Base-by-base conservation (phyloP, 2,888 invertebrate genomes). In the Hirtodrosophila duncani region DNA sequence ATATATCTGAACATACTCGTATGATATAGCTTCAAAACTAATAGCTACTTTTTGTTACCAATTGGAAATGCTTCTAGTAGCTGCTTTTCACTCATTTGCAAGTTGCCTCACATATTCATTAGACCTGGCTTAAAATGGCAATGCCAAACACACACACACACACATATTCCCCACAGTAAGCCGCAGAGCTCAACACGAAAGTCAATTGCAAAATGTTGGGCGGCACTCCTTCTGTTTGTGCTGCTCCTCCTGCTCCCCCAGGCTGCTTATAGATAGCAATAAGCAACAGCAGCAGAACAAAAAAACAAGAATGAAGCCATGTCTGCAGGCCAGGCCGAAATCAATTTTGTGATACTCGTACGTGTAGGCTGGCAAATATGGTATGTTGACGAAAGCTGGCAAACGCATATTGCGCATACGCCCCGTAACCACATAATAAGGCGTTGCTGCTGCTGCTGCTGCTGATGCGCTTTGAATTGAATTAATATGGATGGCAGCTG, bases 401-500 rank as follows among this genome's bases (percentile, higher is more conserved):
- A 42, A 58, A 38, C 37, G 46, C 63, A 42, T 30, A 48, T 52
- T 31, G 51, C 36, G 58, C 46, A 60, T 51, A 45, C 42, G 51
- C 30, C 29, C 33, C 36, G 51, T 59, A 36, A 26, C 5, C 20
- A 37, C 51, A 46, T 56, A 57, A 50, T 46, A 53, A 52, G 46
- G 46, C 23, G 34, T 21, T 37, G 50, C 23, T 38, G 53, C 42
- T 18, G 55, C 16, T 36, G 34, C 34, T 37, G 50, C 23, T 38
- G 53, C 42, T 18, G 55, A 14, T 37, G 20, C 34, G 44, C 49
- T 71, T 45, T 42, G 52, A 67, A 58, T 53, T 44, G 45, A 63
- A 71, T 67, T 75, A 63, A 63, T 71, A 75, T 56, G 52, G 41
- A 60, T 38, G 43, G 51, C 60, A 57, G 49, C 14, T 46, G 26